A percentile compares a stretch with the other conserved stretches of the same genome.
Conservation (phyloP, 1,140 invertebrate species). For the Augochlora pura region DNA sequence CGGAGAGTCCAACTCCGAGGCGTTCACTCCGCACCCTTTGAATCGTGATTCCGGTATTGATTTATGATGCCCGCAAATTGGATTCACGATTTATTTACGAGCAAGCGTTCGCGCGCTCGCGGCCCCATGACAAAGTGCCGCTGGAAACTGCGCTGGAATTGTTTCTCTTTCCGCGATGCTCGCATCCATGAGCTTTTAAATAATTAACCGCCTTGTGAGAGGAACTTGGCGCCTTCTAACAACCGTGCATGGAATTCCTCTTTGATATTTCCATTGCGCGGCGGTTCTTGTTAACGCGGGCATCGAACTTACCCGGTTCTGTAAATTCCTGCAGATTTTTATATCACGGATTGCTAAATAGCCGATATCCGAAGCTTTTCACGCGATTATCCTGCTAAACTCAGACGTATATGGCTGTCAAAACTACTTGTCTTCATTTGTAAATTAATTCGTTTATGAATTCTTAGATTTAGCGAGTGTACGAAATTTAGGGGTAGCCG, state of each 20-base stretch:
- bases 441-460: no score
- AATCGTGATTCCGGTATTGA: conserved; percentile 51
- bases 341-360: no score
- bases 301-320: neutral
- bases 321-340: no score
- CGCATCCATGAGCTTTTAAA: conserved; percentile 2
- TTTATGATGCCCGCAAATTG: conserved; percentile 50
- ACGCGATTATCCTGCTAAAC: no score
- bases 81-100: conserved; percentile 54
- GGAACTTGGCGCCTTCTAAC: neutral
- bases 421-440: no score
- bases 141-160: conserved; percentile 33
- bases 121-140: conserved; percentile 34
- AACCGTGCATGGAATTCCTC: neutral
- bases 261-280: neutral
- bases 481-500: no score
- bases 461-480: no score
- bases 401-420: no score
- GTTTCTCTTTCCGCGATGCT: conserved; percentile 38
- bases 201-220: conserved; percentile 2
- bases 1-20: conserved; percentile 21
- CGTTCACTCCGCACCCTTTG: conserved; percentile 31
- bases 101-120: conserved; percentile 24
- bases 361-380: no score
- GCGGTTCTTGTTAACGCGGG: neutral